phyloP scores from a whole-genome alignment of 2,113 vertebrate genomes.

The Marmota flaviventris region DNA sequence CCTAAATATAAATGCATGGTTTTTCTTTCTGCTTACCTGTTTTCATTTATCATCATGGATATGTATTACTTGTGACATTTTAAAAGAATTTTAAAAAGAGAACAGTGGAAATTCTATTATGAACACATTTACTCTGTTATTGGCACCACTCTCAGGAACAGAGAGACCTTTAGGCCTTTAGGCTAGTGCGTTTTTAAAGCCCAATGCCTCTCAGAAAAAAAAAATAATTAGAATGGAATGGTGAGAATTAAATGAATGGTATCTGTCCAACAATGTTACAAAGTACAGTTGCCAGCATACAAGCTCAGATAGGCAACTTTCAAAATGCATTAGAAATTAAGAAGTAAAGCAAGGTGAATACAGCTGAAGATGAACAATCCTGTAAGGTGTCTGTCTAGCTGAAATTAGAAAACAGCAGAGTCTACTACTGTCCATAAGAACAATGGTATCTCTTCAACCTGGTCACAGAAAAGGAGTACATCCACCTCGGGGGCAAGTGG shows the following conservation, averaged over 20 bases:
- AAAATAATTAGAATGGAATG: not conserved
- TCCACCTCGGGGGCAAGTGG: not conserved
- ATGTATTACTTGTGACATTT: conserved; percentile 41
- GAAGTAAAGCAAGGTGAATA: not conserved
- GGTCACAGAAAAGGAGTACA: not conserved
- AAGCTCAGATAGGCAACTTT: conserved; percentile 1
- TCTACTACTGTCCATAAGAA: not conserved
- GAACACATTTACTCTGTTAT: conserved; percentile 19
- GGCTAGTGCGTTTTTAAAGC: not conserved
- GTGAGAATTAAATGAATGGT: conserved; percentile 13
- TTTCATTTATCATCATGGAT: conserved; percentile 25
- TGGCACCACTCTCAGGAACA: conserved; percentile 16
- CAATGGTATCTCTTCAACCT: not conserved
- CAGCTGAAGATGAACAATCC: not conserved
- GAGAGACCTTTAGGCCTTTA: not conserved
- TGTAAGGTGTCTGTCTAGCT: not conserved
- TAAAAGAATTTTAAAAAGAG: not conserved
- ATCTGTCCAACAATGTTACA: conserved; percentile 16
- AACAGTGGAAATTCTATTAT: conserved; percentile 28
- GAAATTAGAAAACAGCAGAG: not conserved
- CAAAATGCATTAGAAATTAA: conserved; percentile 5
- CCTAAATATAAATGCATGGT: not conserved
- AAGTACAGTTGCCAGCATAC: not conserved
- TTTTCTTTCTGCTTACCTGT: not conserved
- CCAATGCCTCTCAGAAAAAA: conserved; percentile 6